phyloP scores from a whole-genome alignment of 2,888 invertebrate species.

The Amaurobius ferox region DNA sequence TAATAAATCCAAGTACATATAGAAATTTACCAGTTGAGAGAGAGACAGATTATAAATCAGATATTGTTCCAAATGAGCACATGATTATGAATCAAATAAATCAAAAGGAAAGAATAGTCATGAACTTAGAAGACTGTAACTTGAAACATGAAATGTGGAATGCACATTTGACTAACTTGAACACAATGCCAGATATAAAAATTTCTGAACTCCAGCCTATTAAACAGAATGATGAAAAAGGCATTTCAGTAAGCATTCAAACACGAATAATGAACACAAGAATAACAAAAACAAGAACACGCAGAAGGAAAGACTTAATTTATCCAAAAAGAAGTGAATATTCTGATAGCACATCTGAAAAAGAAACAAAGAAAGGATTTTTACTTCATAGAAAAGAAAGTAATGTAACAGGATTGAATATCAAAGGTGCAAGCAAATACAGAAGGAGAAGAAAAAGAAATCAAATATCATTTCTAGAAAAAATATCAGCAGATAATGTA shows the following conservation, averaged over 20 bases:
- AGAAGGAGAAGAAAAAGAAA: constrained; percentile 54
- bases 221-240: constrained; percentile 6
- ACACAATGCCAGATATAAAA: not conserved
- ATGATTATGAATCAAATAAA: too few relatives aligned
- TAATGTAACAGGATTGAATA: constrained; percentile 9
- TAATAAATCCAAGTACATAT: too few relatives aligned
- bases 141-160: too few relatives aligned
- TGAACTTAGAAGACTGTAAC: too few relatives aligned
- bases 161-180: not conserved
- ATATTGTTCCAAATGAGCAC: too few relatives aligned
- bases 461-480: constrained; percentile 39
- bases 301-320: constrained; percentile 18
- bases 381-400: constrained; percentile 4
- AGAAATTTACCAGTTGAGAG: too few relatives aligned
- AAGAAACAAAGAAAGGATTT: constrained; percentile 3
- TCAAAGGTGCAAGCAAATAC: constrained; percentile 29
- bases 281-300: constrained; percentile 40
- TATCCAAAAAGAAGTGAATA: constrained; percentile 6
- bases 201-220: not conserved
- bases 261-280: constrained; percentile 48
- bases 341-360: constrained; percentile 48
- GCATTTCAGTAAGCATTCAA: constrained; percentile 57
- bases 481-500: constrained; percentile 35
- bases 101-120: too few relatives aligned
- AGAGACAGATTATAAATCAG: too few relatives aligned